phyloP scores from a whole-genome alignment of 2,113 vertebrate genomes.

The Orcinus orca region DNA sequence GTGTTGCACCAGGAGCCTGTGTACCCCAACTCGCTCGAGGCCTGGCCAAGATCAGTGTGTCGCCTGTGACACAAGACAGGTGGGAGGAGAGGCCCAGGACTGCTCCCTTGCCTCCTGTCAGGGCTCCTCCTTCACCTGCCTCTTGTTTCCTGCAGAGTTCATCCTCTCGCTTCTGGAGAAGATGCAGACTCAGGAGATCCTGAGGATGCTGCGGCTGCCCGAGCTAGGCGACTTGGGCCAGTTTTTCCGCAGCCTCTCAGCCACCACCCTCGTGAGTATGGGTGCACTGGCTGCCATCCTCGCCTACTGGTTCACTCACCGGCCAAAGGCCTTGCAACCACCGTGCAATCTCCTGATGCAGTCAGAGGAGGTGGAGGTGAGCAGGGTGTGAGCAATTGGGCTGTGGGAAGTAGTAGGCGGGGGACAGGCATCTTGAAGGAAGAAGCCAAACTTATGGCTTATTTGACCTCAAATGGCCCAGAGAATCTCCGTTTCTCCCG shows the following conservation, averaged over 20 bases:
- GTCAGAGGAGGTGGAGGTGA: constrained; percentile 94
- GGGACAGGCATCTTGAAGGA: background rate
- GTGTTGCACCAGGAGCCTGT: background rate
- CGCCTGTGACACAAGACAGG: background rate
- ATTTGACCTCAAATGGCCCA: background rate
- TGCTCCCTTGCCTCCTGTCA: background rate
- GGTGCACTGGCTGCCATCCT: constrained; percentile 92
- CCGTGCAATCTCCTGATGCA: constrained; percentile 94
- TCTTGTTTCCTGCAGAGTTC: constrained; percentile 86
- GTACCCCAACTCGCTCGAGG: too few species aligned
- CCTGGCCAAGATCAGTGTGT: background rate
- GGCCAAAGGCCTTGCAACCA: constrained; percentile 90
- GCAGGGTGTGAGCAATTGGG: background rate
- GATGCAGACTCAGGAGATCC: constrained; percentile 96
- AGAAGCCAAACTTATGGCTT: background rate
- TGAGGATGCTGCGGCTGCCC: constrained; percentile 90
- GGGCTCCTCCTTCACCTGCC: background rate
- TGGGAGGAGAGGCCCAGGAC: background rate
- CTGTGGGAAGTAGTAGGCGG: background rate
- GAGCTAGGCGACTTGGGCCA: constrained; percentile 93
- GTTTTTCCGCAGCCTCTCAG: constrained; percentile 91
- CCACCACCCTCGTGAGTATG: constrained; percentile 92
- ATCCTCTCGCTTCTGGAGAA: constrained; percentile 93
- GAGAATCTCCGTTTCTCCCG: background rate
- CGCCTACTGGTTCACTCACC: constrained; percentile 94